A percentile compares a stretch with the other conserved stretches of the same genome.
These are phyloP conservation scores for Pangasianodon hypophthalmus DNA, from an alignment of 2,113 vertebrate genomes.

Conservation along the genomic window DNA sequence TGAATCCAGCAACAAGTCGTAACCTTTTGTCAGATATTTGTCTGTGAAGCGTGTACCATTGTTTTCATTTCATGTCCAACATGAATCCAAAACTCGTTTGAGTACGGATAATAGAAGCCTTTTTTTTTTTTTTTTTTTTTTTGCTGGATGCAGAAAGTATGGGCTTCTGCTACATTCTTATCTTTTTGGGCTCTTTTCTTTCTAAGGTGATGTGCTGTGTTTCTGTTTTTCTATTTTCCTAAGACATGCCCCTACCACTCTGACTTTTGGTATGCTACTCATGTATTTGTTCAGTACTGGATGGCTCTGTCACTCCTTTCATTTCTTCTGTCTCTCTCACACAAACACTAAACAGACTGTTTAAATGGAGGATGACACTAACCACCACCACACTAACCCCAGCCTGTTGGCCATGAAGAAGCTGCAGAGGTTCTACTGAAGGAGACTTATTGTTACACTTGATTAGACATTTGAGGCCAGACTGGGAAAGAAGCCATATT, in stretches of 20 bases:
- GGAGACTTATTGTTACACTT: conserved; percentile 1
- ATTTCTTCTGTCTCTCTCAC: conserved; percentile 12
- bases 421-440: conserved; percentile 20
- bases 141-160: conserved; percentile 67
- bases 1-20: conserved; percentile 81
- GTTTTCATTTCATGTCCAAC: conserved; percentile 75
- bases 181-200: conserved; percentile 32
- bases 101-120: background rate
- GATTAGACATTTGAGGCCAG: background rate
- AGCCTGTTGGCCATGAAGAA: conserved; percentile 9
- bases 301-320: conserved; percentile 3
- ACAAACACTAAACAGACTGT: conserved; percentile 19
- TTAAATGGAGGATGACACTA: conserved; percentile 39
- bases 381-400: conserved; percentile 34
- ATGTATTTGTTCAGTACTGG: conserved; percentile 26
- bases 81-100: conserved; percentile 29
- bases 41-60: conserved; percentile 64
- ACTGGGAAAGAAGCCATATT: background rate
- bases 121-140: background rate
- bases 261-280: conserved; percentile 14
- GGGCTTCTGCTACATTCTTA: conserved; percentile 28
- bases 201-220: conserved; percentile 45
- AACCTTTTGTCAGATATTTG: conserved; percentile 63
- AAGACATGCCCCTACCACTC: background rate
- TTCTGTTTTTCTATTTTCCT: conserved; percentile 7